Conservation (phyloP, 2,113 vertebrate genomes). For the Notarius lentiginosus region DNA sequence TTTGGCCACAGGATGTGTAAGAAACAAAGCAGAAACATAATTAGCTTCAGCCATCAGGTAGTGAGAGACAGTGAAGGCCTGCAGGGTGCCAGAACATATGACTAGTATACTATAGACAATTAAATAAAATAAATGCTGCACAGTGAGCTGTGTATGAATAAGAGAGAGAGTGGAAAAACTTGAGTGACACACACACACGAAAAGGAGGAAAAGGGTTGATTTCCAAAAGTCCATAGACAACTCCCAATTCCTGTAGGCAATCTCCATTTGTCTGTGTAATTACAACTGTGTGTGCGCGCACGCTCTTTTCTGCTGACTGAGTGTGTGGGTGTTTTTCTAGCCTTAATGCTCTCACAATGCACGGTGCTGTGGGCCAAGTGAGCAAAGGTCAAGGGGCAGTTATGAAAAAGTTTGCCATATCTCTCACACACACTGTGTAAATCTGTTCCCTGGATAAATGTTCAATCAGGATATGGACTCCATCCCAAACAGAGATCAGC, state of each 20-base stretch:
- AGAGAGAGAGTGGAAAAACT: neutral
- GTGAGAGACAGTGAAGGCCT: neutral
- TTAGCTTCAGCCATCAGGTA: neutral
- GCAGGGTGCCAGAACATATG: neutral
- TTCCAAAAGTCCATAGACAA: neutral
- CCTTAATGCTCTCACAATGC: slow-evolving; percentile 15
- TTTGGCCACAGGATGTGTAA: neutral
- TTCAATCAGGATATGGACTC: neutral
- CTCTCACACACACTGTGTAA: neutral
- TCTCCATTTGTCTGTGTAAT: slow-evolving; percentile 8
- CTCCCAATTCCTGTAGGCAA: slow-evolving; percentile 30
- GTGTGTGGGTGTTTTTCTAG: slow-evolving; percentile 28
- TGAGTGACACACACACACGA: slow-evolving; percentile 13
- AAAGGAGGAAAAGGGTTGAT: slow-evolving; percentile 10
- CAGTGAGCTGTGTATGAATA: neutral
- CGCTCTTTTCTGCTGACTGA: slow-evolving; percentile 29
- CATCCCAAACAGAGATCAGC: neutral
- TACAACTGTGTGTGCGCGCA: neutral
- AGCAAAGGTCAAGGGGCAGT: slow-evolving; percentile 33
- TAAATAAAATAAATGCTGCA: neutral
- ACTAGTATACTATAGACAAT: neutral
- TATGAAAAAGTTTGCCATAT: slow-evolving; percentile 12
- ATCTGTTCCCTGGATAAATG: neutral
- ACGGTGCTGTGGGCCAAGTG: slow-evolving; percentile 14
- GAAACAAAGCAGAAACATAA: neutral